Base-by-base conservation (phyloP, 2,797 vertebrate genomes). In the Amblyraja radiata region DNA sequence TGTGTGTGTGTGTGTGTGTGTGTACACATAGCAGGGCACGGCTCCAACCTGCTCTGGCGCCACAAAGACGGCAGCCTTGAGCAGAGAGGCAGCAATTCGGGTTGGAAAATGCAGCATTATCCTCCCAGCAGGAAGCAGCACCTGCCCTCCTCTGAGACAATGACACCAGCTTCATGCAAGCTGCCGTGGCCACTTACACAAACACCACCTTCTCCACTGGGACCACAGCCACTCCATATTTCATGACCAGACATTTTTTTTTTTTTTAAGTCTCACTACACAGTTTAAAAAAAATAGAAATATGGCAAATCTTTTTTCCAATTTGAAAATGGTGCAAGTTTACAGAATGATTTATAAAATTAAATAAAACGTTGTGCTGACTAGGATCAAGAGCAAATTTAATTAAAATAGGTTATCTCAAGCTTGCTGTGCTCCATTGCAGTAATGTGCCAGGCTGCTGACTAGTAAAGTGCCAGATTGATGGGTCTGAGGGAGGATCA, bases 61-160 rank as follows among this genome's bases (percentile, higher is more conserved):
- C 84, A 68, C 61, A 65, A 32, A 88, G 84, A 14, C 84, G 65
- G 61, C n/a, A 68, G 58, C 83, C 83, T 16, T 86, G 83, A 86
- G 83, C 83, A 58, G 54, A 86, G 83, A 86, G 83, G 58, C 83
- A 63, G 58, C 83, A 86, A 63, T 65, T 63, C 63, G 65, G 58
- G 28, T 88, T 88, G 63, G 84, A 88, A 88, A 88, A 88, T 88
- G 84, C 61, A 65, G 84, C n/a, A 65, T 65, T 88, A 88, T 88
- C 84, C n/a, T 88, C 84, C 63, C 61, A 32, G 61, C 84, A 88
- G 84, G 84, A 88, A 88, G 61, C 10, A 14, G n/a, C 84, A 88
- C 84, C 84, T 88, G 84, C 61, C 63, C n/a, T 88, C 84, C 84
- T 88, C 61, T 0, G 84, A 88, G 84, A 88, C 61, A 68, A 68